A percentile compares a stretch with the other conserved stretches of the same genome.
phyloP scores from a whole-genome alignment of 2,888 invertebrate species.

The Ctena decussata region DNA sequence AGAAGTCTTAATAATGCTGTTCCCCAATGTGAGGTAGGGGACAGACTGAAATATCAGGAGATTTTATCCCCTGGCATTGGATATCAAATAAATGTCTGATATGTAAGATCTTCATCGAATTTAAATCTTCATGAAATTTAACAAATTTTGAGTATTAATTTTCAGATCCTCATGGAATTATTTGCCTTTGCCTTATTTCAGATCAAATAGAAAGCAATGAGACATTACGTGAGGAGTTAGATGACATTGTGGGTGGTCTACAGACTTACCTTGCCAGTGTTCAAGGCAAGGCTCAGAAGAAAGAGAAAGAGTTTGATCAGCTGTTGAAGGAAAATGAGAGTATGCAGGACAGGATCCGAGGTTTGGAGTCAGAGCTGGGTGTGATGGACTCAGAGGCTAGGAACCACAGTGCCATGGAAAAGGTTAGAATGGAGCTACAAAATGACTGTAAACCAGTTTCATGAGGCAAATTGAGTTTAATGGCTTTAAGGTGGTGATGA shows the following conservation, averaged over 20 bases:
- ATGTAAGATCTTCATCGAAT: too few species aligned
- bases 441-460: too few species aligned
- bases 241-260: slow-evolving; percentile 83
- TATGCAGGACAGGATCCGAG: slow-evolving; percentile 74
- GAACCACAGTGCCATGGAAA: slow-evolving; percentile 71
- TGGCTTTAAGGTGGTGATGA: too few species aligned
- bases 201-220: slow-evolving; percentile 80
- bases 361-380: slow-evolving; percentile 78
- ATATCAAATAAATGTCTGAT: too few species aligned
- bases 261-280: slow-evolving; percentile 83
- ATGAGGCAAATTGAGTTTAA: too few species aligned
- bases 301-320: slow-evolving; percentile 78
- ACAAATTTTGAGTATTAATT: too few species aligned
- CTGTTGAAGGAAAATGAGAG: slow-evolving; percentile 79
- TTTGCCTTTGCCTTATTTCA: slow-evolving; percentile 44
- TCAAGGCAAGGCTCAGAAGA: slow-evolving; percentile 78
- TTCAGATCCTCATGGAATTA: too few species aligned
- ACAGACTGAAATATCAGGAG: too few species aligned
- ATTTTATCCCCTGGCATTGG: too few species aligned
- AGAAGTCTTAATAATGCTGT: too few species aligned
- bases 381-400: slow-evolving; percentile 78
- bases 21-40: too few species aligned
- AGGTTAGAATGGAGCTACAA: slow-evolving; percentile 73
- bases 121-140: too few species aligned
- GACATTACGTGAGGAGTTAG: slow-evolving; percentile 81